Evolutionary conservation across 30 jellyfish, hydroid and myxozoan genomes (phyloP), one percentile per base, ranked within the genome.

Genomic region (Turritopsis dohrnii): DNA sequence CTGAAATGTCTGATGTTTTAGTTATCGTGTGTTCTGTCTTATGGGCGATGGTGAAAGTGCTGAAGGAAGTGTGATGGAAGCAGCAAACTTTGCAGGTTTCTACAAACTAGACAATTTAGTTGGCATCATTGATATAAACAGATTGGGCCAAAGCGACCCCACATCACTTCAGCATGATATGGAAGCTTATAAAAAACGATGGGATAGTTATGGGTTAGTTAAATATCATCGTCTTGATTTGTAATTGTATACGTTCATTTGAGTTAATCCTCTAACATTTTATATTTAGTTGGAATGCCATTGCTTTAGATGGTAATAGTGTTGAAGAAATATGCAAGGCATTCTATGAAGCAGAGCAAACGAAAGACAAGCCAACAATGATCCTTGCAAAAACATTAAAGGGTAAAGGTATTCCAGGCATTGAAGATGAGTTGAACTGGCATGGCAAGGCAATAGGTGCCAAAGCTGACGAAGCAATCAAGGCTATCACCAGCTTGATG

Each of bases 31-130:
- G 19, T 94, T 53, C 81, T 94, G 99, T 31, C 29, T 94, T 26
- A 77, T 94, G 95, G 99, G 99, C 69, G 99, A 94, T 94, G 99
- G 99, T 25, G 99, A 94, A 54, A 84, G 94, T 74, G 97, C 99
- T 18, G 99, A 94, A 74, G 99, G 99, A 0, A 85, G 96, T 83
- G 99, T 94, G 41, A 90, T 96, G 96, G 99, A 94, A 73, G 97
- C 99, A 19, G 97, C 97, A n/a, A 84, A 87, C 83, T 94, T 94
- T 86, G 96, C 99, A 21, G 84, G 97, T 52, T 94, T 85, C 87
- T 94, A 94, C 85, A 80, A 83, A 54, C 90, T 94, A 69, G 97
- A 94, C 84, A 94, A 94, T 81, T 90, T 94, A 23, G 99, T 94
- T 83, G 97, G 94, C 52, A 90, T 94, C 71, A 88, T 94, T 77